phyloP scores from a whole-genome alignment of 2,113 vertebrate species.

The Apodemus sylvaticus region DNA sequence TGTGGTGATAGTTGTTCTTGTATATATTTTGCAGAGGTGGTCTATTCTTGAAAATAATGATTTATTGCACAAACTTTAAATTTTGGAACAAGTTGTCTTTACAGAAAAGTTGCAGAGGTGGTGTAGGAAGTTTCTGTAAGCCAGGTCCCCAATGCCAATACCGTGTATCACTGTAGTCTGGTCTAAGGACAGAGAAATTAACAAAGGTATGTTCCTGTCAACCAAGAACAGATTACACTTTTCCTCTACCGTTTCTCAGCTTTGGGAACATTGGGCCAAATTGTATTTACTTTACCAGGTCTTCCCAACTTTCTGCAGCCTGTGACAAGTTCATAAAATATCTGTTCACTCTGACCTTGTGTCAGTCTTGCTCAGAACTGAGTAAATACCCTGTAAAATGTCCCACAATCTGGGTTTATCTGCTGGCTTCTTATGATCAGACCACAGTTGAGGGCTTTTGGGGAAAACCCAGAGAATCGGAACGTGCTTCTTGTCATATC shows the following conservation, averaged over 20 bases:
- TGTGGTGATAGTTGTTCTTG: background rate
- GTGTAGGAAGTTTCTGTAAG: background rate
- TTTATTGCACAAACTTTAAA: conserved; percentile 39
- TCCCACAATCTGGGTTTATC: background rate
- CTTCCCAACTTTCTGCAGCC: background rate
- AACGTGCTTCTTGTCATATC: background rate
- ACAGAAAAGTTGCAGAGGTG: conserved; percentile 28
- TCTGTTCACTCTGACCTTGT: background rate
- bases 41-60: conserved; percentile 19
- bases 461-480: background rate
- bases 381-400: background rate
- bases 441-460: background rate
- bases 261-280: background rate
- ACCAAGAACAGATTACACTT: background rate
- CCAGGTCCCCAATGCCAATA: background rate
- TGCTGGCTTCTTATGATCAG: conserved; percentile 20
- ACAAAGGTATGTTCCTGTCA: background rate
- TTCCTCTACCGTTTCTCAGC: conserved; percentile 1
- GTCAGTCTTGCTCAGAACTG: background rate
- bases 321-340: background rate
- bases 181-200: conserved; percentile 19
- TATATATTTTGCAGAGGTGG: conserved; percentile 12
- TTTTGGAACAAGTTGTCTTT: conserved; percentile 45
- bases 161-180: background rate
- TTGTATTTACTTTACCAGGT: background rate